These are phyloP conservation scores for Pangasius djambal DNA, from an alignment of 2,797 vertebrate species.

Conservation along the genomic window DNA sequence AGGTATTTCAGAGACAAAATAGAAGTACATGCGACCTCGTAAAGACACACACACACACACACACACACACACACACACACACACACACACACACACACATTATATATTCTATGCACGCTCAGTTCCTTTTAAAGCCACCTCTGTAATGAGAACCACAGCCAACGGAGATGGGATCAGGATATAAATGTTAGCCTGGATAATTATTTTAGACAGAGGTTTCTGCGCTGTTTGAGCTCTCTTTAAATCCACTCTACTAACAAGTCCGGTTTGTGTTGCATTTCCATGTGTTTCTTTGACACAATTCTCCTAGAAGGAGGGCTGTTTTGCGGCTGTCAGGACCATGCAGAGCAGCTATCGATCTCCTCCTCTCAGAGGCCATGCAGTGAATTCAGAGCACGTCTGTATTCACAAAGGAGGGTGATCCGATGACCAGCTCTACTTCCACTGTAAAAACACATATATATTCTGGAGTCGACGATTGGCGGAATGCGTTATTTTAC, in stretches of 20 bases:
- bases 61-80: not conserved
- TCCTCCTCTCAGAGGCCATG: not conserved
- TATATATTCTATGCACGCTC: slow-evolving; percentile 72
- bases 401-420: slow-evolving; percentile 32
- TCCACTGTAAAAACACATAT: slow-evolving; percentile 25
- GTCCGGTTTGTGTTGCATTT: not conserved
- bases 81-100: slow-evolving; percentile 39
- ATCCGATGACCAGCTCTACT: not conserved
- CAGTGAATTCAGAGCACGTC: slow-evolving; percentile 48
- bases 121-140: slow-evolving; percentile 60
- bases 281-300: not conserved
- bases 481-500: not conserved
- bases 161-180: slow-evolving; percentile 46
- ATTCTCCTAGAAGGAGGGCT: not conserved
- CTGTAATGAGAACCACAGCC: slow-evolving; percentile 62
- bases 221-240: not conserved
- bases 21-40: slow-evolving; percentile 40
- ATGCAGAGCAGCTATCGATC: slow-evolving; percentile 56
- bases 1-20: slow-evolving; percentile 49
- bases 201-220: not conserved
- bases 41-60: not conserved
- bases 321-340: slow-evolving; percentile 56
- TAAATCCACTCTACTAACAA: not conserved
- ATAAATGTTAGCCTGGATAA: not conserved
- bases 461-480: not conserved